phyloP scores from a whole-genome alignment of 2,113 vertebrate genomes.

The Rhinolophus ferrumequinum region DNA sequence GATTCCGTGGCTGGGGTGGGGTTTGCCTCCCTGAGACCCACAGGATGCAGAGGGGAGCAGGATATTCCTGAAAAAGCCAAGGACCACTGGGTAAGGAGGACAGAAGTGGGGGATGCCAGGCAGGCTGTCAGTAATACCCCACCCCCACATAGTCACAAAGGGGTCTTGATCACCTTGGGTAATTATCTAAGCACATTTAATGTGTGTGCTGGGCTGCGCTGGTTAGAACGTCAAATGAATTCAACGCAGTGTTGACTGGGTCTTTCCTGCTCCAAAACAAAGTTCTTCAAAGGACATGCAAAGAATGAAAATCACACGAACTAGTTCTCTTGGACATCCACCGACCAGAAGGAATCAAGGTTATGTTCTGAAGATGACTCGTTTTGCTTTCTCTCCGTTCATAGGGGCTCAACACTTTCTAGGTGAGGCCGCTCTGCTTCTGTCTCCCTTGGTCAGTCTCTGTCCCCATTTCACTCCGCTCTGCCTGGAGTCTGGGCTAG shows the following conservation, averaged over 20 bases:
- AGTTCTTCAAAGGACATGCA: background rate
- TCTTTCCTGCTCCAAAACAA: background rate
- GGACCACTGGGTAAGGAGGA: accelerated
- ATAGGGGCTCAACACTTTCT: background rate
- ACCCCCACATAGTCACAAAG: background rate
- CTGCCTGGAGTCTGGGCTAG: background rate
- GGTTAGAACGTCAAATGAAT: background rate
- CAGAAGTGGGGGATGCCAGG: accelerated
- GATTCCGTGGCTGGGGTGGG: background rate
- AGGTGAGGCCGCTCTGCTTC: background rate
- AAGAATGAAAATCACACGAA: background rate
- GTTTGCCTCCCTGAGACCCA: background rate
- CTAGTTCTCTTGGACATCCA: background rate
- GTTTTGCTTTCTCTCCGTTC: background rate
- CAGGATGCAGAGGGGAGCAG: background rate
- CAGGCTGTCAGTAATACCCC: background rate
- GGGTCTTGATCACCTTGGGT: accelerated
- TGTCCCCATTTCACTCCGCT: accelerated
- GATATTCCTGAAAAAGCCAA: background rate
- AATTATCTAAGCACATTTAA: accelerated
- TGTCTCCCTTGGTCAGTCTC: background rate
- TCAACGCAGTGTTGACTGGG: background rate
- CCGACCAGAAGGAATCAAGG: background rate
- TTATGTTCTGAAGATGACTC: background rate
- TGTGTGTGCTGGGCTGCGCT: background rate